Evolutionary conservation across 2,113 vertebrate genomes (phyloP), one percentile per base, ranked within the genome.

Genomic region (Addax nasomaculatus): DNA sequence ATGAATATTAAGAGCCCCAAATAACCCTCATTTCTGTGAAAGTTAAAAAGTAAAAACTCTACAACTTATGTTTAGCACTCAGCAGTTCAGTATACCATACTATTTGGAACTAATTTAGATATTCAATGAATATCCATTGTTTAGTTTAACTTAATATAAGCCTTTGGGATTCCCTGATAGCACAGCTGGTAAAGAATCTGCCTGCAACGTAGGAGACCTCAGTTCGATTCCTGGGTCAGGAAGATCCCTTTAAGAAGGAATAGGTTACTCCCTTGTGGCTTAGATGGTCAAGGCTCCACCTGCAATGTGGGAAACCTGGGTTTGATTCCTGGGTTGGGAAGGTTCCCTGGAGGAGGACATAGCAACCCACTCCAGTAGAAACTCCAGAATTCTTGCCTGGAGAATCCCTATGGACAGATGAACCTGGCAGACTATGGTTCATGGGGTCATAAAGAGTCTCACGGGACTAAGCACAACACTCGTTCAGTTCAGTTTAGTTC

Each of bases 161-260:
- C 2, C 67, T 36, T 36, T 70, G n/a, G 17, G n/a, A 6, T 23
- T 70, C 19, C 64, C 19, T 70, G 19, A 12, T 70, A 70, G n/a
- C 0, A 0, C 64, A 70, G 64, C 10, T 39, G n/a, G 19, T 70
- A 70, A 70, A 39, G 19, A 70, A 39, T 39, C 9, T 1, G 1
- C 67, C 67, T 70, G 64, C n/a, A 11, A 21, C 36, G 17, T 11
- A 70, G 64, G 64, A 21, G 8, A 70, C 17, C 64, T 70, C n/a
- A 36, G 64, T 36, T 70, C 2, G 0, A 70, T 36, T 36, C 64
- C 17, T 70, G 64, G 17, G n/a, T 70, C n/a, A 70, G 64, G 64
- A 70, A 70, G 64, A 21, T 70, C 17, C 7, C 17, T 70, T 36
- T 2, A 10, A 67, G 33, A 67, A 67, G 33, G 8, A 4, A 67